Conservation (phyloP, 2,113 vertebrate genomes). For the Chaenogobius annularis region DNA sequence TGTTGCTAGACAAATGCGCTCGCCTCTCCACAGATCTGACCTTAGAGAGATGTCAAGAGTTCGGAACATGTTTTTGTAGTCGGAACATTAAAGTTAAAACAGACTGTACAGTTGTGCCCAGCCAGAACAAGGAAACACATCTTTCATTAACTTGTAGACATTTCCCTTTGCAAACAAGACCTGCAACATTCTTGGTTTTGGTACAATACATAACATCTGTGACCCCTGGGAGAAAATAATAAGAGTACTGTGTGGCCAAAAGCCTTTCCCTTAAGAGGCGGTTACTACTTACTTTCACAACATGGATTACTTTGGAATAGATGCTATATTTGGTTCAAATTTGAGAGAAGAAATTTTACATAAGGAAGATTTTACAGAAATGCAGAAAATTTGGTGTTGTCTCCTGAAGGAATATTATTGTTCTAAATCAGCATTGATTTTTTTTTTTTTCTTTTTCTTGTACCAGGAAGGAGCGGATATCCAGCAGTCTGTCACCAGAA, state of each 20-base stretch:
- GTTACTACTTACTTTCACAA: conserved; percentile 1
- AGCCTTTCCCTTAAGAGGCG: background rate
- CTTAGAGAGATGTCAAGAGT: too few species aligned
- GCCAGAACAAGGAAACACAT: conserved; percentile 19
- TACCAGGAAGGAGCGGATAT: background rate
- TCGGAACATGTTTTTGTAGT: too few species aligned
- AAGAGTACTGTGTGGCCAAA: background rate
- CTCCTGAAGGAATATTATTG: background rate
- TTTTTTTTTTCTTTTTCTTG: background rate
- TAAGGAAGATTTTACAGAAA: background rate
- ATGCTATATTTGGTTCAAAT: background rate
- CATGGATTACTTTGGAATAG: background rate
- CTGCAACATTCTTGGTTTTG: conserved; percentile 30
- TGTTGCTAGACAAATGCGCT: too few species aligned
- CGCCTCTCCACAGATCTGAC: too few species aligned
- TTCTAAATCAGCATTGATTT: background rate
- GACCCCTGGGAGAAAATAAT: background rate
- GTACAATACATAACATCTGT: background rate
- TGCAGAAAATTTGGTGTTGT: too few species aligned
- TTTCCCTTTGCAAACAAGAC: conserved; percentile 14
- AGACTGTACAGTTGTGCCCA: background rate
- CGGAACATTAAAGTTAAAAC: background rate
- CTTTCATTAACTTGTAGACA: background rate
- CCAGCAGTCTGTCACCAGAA: background rate
- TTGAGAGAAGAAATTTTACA: background rate